Evolutionary conservation across 64 coral and sea anemone species (phyloP), one percentile per base, ranked within the genome.

Genomic region (Hydrozoanthus tunicans): DNA sequence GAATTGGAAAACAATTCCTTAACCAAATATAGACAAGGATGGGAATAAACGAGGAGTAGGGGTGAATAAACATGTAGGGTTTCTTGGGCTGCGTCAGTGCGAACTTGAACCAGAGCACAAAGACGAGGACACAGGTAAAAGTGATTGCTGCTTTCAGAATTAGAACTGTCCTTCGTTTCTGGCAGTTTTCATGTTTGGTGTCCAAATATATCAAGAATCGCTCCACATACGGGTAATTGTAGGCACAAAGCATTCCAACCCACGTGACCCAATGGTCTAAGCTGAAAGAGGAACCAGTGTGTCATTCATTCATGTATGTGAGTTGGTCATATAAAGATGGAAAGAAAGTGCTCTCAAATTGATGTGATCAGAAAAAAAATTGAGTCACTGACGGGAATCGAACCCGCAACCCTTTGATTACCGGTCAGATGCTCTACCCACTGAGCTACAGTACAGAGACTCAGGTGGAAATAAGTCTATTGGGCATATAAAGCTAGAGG

Each of bases 171-270:
- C 74, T 72, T 53, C n/a, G 80, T 56, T 89, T 58, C 82, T 79
- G 57, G 9, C 25, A 10, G 17, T 64, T 85, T 3, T 98, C 96
- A 58, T 98, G 93, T 17, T 88, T 91, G 53, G 83, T 93, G 54
- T 98, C 96, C 79, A 98, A 77, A 86, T 93, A 93, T 63, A 67
- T 80, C 55, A 98, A 58, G 71, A 98, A 95, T 9, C 81, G 78
- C 55, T 98, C 96, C 23, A 95, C 73, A 88, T 98, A 98, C 56
- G 96, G 96, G 84, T 98, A 98, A 91, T 98, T 98, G 13, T 98
- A 98, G 9, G 96, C 96, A 56, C 94, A 95, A 5, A 98, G 65
- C 96, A 98, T 98, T 70, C 96, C 96, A 9, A 98, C 83, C 96
- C 94, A 98, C 3, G 96, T 93, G 23, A 80, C 94, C 56, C 94